Evolutionary conservation across 2,888 invertebrate species (phyloP).

Genomic region (Spisula solida): DNA sequence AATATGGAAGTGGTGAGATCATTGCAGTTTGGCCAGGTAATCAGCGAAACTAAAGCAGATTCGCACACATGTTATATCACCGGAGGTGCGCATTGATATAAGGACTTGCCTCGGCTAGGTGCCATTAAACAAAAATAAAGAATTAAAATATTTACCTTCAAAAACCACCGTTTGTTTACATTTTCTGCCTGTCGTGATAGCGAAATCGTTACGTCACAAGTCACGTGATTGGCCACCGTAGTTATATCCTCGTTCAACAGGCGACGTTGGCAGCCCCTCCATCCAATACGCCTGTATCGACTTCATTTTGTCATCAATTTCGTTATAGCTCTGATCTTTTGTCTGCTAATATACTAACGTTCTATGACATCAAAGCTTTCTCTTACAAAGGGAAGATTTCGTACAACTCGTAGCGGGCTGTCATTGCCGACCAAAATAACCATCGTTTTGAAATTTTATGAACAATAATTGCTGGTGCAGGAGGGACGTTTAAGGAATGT

Average conservation of each 20-base stretch:
- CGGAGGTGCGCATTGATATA: too few species aligned
- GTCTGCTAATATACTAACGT: not conserved
- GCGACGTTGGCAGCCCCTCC: constrained; percentile 28
- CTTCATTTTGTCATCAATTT: constrained; percentile 39
- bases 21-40: too few species aligned
- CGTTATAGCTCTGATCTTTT: constrained; percentile 1
- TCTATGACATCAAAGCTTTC: constrained; percentile 53
- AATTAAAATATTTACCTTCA: too few species aligned
- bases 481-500: constrained; percentile 43
- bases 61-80: too few species aligned
- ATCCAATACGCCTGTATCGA: not conserved
- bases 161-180: too few species aligned
- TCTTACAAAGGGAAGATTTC: constrained; percentile 49
- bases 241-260: constrained; percentile 23
- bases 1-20: too few species aligned
- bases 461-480: constrained; percentile 50
- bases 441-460: constrained; percentile 60
- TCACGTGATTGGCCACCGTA: constrained; percentile 34
- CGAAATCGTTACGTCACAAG: too few species aligned
- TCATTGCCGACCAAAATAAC: constrained; percentile 56
- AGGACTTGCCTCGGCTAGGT: too few species aligned
- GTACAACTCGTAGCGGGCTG: constrained; percentile 27
- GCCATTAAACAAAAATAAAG: too few species aligned
- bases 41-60: too few species aligned
- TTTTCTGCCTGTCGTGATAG: too few species aligned